These are phyloP conservation scores for Fundulus diaphanus DNA, from an alignment of 2,797 vertebrate genomes.

Conservation along the genomic window DNA sequence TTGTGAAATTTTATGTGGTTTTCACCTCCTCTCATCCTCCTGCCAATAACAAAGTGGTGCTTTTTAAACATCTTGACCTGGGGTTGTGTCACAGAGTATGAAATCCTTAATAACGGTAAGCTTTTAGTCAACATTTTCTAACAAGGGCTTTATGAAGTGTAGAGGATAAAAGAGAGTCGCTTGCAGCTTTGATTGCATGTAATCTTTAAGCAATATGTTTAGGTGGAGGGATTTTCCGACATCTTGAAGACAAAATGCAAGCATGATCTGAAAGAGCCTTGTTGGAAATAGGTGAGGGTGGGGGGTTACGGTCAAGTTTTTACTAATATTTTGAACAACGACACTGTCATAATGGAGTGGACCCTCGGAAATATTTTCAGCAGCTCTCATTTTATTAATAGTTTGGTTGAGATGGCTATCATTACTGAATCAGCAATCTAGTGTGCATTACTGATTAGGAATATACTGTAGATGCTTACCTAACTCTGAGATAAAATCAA, in stretches of 20 bases:
- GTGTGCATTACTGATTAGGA: no score
- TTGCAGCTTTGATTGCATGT: constrained; percentile 21
- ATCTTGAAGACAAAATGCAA: neutral
- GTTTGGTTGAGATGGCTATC: neutral
- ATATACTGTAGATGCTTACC: no score
- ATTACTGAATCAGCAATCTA: neutral
- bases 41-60: constrained; percentile 34
- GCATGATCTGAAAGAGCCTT: no score
- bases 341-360: no score
- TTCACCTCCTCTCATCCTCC: constrained; percentile 56
- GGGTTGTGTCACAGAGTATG: constrained; percentile 14
- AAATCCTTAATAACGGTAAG: constrained; percentile 18
- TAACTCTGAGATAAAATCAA: neutral
- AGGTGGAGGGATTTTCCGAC: no score
- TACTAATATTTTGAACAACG: no score
- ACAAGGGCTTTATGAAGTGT: constrained; percentile 1
- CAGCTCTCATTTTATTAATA: no score
- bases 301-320: no score
- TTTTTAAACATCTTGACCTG: constrained; percentile 14
- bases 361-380: no score
- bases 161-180: constrained; percentile 9
- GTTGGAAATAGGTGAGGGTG: no score
- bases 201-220: constrained; percentile 2
- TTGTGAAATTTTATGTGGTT: constrained; percentile 26
- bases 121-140: constrained; percentile 19